Evolutionary conservation across 2,888 invertebrate genomes (phyloP), one percentile per base, ranked within the genome.

Genomic region (Corbicula japonica): DNA sequence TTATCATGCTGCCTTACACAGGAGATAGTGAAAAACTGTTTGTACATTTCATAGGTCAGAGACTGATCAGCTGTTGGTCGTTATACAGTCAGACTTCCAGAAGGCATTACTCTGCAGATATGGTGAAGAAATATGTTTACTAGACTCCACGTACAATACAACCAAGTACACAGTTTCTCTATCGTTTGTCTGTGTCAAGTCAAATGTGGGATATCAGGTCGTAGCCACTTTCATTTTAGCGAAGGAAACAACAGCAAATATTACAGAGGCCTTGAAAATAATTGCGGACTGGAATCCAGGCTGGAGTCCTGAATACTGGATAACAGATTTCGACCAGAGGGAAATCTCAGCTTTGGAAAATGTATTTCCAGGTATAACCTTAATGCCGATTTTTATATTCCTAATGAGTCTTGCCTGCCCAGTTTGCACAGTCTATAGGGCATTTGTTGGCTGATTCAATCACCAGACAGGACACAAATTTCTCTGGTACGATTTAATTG

Each of bases 331-430:
- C 58, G 68, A 69, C 44, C 34, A 32, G 23, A 23, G 58, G 18
- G 68, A 69, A 69, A 56, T 69, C 5, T 5, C 41, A 58, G 68
- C 68, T 23, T 46, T 69, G n/a, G 68, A 69, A 69, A 4, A 26
- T n/a, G 32, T 44, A 41, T 69, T 69, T 69, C 41, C 68, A 41
- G 68, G 68, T 69, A 70, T 41, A 38, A 15, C 8, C 8, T 12
- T 8, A 38, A 38, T 38, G 41, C n/a, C n/a, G n/a, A n/a, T n/a
- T n/a, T n/a, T n/a, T n/a, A n/a, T n/a, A n/a, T n/a, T n/a, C n/a
- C n/a, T n/a, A n/a, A n/a, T n/a, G n/a, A n/a, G n/a, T n/a, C n/a
- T n/a, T n/a, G n/a, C n/a, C n/a, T n/a, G n/a, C n/a, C n/a, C n/a
- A n/a, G n/a, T n/a, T n/a, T n/a, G n/a, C n/a, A n/a, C n/a, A n/a